Percentiles rank a stretch among this genome's conserved stretches.
These are phyloP conservation scores for Oscheius sp. DNA, from an alignment of 2,888 invertebrate genomes.

Conservation along the genomic window DNA sequence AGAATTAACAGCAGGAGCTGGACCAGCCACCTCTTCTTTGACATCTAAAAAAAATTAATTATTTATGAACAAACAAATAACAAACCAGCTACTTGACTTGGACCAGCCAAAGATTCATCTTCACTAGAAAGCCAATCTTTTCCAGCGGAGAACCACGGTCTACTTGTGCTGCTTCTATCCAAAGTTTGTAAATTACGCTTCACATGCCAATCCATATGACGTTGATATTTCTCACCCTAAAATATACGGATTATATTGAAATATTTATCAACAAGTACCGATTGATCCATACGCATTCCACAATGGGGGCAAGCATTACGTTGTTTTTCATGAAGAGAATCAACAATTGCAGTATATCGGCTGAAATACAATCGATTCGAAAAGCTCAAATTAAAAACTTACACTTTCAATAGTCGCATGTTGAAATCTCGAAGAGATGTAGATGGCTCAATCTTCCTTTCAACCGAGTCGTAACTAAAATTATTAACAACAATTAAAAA, in stretches of 20 bases:
- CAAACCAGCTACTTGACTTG: constrained; percentile 11
- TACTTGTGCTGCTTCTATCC: constrained; percentile 29
- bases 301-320: constrained; percentile 94
- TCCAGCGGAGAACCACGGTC: constrained; percentile 30
- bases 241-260: constrained; percentile 5
- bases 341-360: constrained; percentile 82
- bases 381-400: constrained; percentile 16
- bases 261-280: constrained; percentile 1
- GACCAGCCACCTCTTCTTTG: neutral
- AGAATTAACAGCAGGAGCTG: constrained; percentile 13
- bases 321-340: constrained; percentile 81
- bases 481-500: neutral
- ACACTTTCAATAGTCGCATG: constrained; percentile 46
- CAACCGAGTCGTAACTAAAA: constrained; percentile 27
- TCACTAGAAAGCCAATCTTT: constrained; percentile 34
- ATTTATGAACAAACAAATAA: neutral
- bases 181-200: constrained; percentile 80
- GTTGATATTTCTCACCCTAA: constrained; percentile 42
- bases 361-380: constrained; percentile 75
- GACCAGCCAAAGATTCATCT: constrained; percentile 21
- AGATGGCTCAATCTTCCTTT: constrained; percentile 75
- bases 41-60: neutral
- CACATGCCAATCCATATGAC: constrained; percentile 98
- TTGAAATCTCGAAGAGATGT: constrained; percentile 75
- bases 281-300: constrained; percentile 86